Conservation (phyloP, 2,797 vertebrate genomes). For the Sarcophilus harrisii region DNA sequence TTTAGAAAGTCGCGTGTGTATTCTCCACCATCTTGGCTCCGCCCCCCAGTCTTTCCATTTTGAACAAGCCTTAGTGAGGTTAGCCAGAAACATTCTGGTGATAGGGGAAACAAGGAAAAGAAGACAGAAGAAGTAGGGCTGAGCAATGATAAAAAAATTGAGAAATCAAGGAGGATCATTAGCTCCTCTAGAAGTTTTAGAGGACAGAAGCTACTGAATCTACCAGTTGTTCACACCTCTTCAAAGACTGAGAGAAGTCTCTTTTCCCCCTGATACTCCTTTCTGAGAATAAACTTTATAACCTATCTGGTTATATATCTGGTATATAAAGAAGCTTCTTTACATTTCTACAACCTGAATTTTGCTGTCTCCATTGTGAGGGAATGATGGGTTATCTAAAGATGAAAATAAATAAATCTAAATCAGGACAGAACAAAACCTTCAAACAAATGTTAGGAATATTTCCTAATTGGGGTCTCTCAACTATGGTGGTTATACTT, state of each 20-base stretch:
- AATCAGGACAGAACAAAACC: background rate
- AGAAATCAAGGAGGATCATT: background rate
- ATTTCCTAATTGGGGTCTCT: background rate
- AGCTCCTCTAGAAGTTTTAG: background rate
- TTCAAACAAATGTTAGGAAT: background rate
- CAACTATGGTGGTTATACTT: background rate
- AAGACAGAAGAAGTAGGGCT: background rate
- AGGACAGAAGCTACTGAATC: background rate
- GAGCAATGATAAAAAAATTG: background rate
- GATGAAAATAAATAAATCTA: background rate
- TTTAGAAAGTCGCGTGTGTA: too few relatives aligned
- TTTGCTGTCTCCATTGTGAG: background rate
- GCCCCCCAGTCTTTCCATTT: background rate
- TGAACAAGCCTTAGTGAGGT: background rate
- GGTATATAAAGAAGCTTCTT: too few relatives aligned
- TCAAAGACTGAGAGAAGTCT: background rate
- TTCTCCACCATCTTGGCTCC: too few relatives aligned
- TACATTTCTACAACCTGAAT: too few relatives aligned
- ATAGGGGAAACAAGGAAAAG: background rate
- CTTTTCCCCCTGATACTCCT: background rate
- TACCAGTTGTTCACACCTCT: background rate
- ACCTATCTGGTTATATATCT: too few relatives aligned
- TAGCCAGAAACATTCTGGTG: background rate
- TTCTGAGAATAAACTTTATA: background rate
- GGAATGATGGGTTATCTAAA: background rate